A percentile compares a stretch with the other conserved stretches of the same genome.
phyloP scores from a whole-genome alignment of 2,888 invertebrate genomes.

The Epirrhoe alternata region DNA sequence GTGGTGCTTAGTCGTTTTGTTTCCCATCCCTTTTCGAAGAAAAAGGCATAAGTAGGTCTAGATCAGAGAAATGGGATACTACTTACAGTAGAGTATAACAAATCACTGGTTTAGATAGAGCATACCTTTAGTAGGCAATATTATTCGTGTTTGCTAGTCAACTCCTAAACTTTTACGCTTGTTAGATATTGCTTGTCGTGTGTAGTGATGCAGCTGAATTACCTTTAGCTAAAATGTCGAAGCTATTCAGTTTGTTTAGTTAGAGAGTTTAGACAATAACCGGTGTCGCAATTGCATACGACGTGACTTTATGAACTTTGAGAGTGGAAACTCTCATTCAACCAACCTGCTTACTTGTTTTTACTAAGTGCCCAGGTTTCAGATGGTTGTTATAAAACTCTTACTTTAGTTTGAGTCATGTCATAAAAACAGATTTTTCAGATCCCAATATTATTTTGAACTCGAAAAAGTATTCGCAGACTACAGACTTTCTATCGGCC shows the following conservation, averaged over 20 bases:
- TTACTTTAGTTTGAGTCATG: neutral
- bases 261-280: conserved; percentile 62
- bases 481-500: no score
- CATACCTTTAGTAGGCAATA: no score
- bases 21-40: no score
- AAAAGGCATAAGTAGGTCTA: no score
- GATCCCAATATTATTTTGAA: no score
- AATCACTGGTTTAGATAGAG: no score
- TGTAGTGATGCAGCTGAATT: conserved; percentile 1
- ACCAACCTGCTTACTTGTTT: conserved; percentile 19
- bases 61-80: no score
- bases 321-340: conserved; percentile 36
- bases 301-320: conserved; percentile 50
- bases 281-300: conserved; percentile 56
- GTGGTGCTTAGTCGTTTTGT: no score
- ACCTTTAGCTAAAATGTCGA: conserved; percentile 44
- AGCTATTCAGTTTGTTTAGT: conserved; percentile 52
- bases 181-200: neutral
- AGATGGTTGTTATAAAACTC: neutral
- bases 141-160: no score
- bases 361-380: neutral
- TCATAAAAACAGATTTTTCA: no score
- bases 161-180: neutral
- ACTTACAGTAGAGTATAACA: no score
- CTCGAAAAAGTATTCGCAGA: no score